phyloP scores from a whole-genome alignment of 2,797 vertebrate genomes.

The Malacoraja senta region DNA sequence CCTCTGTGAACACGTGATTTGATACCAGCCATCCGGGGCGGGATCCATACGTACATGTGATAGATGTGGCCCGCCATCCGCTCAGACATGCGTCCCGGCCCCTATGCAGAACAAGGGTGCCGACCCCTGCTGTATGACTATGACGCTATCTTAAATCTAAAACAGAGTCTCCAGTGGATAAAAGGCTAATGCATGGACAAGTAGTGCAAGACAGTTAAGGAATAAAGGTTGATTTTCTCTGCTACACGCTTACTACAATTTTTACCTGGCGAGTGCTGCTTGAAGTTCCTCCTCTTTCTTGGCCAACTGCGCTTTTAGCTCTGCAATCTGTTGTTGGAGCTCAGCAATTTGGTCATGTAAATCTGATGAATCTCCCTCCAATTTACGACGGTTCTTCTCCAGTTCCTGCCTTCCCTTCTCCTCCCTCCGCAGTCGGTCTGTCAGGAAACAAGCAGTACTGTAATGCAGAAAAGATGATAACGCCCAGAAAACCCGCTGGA shows the following conservation, averaged over 20 bases:
- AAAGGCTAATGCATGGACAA: not conserved
- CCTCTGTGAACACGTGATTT: no score
- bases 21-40: no score
- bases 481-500: not conserved
- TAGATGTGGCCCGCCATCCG: no score
- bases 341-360: constrained; percentile 85
- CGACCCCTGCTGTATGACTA: no score
- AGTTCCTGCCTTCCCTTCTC: constrained; percentile 90
- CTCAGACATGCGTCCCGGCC: no score
- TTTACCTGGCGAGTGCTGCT: constrained; percentile 81
- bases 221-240: not conserved
- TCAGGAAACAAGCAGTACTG: not conserved
- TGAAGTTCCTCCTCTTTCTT: constrained; percentile 97
- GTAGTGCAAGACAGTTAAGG: not conserved
- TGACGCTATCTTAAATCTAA: not conserved
- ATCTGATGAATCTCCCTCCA: constrained; percentile 87
- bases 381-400: constrained; percentile 91
- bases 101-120: no score
- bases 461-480: no score
- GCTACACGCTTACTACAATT: not conserved
- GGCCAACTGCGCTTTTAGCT: constrained; percentile 86
- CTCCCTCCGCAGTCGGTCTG: constrained; percentile 88
- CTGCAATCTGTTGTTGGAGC: constrained; percentile 91
- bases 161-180: not conserved
- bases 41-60: no score